These are phyloP conservation scores for Amphimallon solstitiale DNA, from an alignment of 2,888 invertebrate genomes.

Conservation along the genomic window DNA sequence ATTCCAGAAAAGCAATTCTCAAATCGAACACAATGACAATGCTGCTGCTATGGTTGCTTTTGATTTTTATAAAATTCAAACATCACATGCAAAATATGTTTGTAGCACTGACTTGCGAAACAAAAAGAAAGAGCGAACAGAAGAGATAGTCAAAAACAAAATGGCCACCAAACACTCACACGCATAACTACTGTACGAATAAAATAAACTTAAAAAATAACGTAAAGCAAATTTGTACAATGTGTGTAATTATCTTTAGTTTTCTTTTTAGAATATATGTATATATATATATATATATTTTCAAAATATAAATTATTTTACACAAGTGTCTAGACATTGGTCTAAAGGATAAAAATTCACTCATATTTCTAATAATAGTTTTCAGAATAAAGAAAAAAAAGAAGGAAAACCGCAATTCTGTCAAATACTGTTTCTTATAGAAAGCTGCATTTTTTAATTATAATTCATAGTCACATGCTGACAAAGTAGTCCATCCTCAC, in stretches of 20 bases:
- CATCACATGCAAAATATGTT: no score
- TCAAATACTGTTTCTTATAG: conserved; percentile 1
- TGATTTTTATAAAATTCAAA: no score
- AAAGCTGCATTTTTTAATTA: conserved; percentile 38
- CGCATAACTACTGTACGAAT: conserved; percentile 26
- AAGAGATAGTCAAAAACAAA: conserved; percentile 8
- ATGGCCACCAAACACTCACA: conserved; percentile 18
- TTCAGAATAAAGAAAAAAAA: background rate
- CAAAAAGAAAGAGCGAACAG: background rate
- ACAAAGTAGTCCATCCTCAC: conserved; percentile 31
- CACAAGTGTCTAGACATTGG: conserved; percentile 34
- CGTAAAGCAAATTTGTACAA: conserved; percentile 38
- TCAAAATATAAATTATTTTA: conserved; percentile 33
- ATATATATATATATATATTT: conserved; percentile 16
- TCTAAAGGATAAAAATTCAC: conserved; percentile 33
- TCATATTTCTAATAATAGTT: background rate
- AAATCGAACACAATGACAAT: no score
- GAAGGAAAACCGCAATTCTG: conserved; percentile 13
- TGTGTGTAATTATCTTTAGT: conserved; percentile 19
- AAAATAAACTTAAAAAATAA: conserved; percentile 26
- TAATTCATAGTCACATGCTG: conserved; percentile 30
- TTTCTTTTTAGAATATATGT: background rate
- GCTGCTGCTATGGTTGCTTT: no score
- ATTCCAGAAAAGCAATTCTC: no score
- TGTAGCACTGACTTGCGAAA: conserved; percentile 13